Evolutionary conservation across 2,888 invertebrate species (phyloP).

Genomic region (Chalcis sispes): DNA sequence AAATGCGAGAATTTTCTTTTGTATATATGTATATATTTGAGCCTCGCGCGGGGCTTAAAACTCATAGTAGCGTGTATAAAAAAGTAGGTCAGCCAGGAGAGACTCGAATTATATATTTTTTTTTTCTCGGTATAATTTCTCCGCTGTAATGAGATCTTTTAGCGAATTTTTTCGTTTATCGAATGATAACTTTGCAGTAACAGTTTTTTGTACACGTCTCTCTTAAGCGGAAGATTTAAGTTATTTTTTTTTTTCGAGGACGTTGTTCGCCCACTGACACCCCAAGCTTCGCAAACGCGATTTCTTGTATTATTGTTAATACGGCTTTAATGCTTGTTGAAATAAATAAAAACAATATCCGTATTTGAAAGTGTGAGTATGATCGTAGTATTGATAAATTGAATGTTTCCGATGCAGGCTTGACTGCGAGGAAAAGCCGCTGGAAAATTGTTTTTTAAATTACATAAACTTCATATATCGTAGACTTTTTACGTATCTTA

Average conservation of each 20-base stretch:
- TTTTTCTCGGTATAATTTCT: slow-evolving; percentile 23
- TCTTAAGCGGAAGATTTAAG: slow-evolving; percentile 25
- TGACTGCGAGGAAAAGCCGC: too few relatives aligned
- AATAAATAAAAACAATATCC: not conserved
- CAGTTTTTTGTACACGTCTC: slow-evolving; percentile 10
- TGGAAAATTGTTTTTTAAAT: too few relatives aligned
- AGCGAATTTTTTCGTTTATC: slow-evolving; percentile 36
- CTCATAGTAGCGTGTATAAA: not conserved
- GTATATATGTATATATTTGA: slow-evolving; percentile 17
- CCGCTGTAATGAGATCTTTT: slow-evolving; percentile 21
- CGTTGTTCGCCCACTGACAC: not conserved
- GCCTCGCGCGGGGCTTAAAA: not conserved
- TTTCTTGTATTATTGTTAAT: slow-evolving; percentile 1
- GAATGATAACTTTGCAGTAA: slow-evolving; percentile 31
- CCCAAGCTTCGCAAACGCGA: not conserved
- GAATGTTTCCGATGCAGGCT: too few relatives aligned
- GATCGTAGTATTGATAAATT: not conserved
- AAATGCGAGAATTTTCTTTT: slow-evolving; percentile 15
- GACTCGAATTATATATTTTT: slow-evolving; percentile 32
- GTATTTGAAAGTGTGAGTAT: not conserved
- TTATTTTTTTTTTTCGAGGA: slow-evolving; percentile 24
- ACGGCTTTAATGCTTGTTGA: not conserved
- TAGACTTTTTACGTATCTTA: too few relatives aligned
- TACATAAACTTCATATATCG: too few relatives aligned
- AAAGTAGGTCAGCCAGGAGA: slow-evolving; percentile 33